A percentile compares a stretch with the other conserved stretches of the same genome.
Evolutionary conservation across 2,113 vertebrate genomes (phyloP).

Genomic region (Abramis brama): DNA sequence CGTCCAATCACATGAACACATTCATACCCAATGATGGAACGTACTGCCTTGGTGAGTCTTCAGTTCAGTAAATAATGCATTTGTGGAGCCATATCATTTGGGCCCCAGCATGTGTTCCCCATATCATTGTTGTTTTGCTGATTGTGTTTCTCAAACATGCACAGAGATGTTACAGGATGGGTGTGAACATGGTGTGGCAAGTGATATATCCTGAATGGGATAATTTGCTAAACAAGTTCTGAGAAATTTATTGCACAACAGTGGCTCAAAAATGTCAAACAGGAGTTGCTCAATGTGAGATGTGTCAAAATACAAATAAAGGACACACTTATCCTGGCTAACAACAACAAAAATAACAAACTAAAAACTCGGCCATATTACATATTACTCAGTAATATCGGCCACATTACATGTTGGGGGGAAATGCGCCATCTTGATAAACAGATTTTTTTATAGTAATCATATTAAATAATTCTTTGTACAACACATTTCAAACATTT

Average conservation of each 20-base stretch:
- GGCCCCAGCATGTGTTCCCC: background rate
- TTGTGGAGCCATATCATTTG: background rate
- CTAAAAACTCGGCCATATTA: no score
- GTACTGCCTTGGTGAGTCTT: slow-evolving; percentile 83
- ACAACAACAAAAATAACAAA: no score
- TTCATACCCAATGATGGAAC: slow-evolving; percentile 98
- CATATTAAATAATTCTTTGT: no score
- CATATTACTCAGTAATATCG: no score
- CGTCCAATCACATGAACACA: slow-evolving; percentile 83
- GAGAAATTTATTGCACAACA: background rate
- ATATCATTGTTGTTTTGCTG: background rate
- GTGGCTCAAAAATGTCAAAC: background rate
- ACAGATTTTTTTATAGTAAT: no score
- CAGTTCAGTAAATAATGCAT: background rate
- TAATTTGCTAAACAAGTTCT: slow-evolving; percentile 7
- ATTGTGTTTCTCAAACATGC: background rate
- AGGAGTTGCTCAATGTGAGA: background rate
- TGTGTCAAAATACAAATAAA: background rate
- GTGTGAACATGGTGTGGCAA: slow-evolving; percentile 17
- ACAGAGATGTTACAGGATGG: slow-evolving; percentile 3
- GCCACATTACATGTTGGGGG: no score
- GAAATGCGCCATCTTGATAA: no score
- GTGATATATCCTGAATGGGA: slow-evolving; percentile 20
- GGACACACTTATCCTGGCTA: no score
- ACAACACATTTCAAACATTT: no score